Percentiles rank a stretch among this genome's conserved stretches.
phyloP scores from a whole-genome alignment of 2,797 vertebrate species.

The Spea hammondii region DNA sequence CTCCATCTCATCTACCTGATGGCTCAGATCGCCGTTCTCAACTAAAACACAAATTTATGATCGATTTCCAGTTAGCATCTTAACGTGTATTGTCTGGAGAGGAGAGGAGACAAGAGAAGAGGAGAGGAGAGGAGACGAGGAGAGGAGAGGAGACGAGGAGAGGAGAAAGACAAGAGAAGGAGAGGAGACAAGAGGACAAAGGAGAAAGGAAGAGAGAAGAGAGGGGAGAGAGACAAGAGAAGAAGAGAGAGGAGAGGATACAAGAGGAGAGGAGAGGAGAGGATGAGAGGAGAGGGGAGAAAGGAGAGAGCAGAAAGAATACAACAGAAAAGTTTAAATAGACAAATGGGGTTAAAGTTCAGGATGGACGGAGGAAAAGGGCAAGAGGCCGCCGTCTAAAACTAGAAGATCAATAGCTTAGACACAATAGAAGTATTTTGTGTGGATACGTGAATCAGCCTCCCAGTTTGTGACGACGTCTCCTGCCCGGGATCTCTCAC shows the following conservation, averaged over 20 bases:
- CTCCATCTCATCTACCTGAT: slow-evolving; percentile 73
- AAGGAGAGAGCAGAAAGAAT: background rate
- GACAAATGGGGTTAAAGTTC: background rate
- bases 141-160: background rate
- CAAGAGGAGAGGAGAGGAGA: background rate
- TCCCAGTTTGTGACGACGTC: too few species aligned
- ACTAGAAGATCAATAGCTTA: too few species aligned
- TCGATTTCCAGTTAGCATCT: background rate
- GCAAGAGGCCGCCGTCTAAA: too few species aligned
- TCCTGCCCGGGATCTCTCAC: slow-evolving; percentile 6
- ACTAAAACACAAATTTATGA: slow-evolving; percentile 57
- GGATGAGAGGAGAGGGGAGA: background rate
- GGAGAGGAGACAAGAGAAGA: background rate
- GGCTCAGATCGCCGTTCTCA: slow-evolving; percentile 72
- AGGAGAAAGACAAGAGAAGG: too few species aligned
- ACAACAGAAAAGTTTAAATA: background rate
- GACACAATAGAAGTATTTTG: too few species aligned
- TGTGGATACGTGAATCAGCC: too few species aligned
- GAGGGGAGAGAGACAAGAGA: background rate
- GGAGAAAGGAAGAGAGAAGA: background rate
- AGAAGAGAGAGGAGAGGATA: background rate
- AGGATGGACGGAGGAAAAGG: background rate
- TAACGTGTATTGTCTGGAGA: background rate
- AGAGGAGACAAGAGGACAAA: background rate
- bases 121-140: background rate